Percentiles rank a stretch among this genome's conserved stretches.
Evolutionary conservation across 1,140 invertebrate species (phyloP).

Genomic region (Drosophila ambigua): DNA sequence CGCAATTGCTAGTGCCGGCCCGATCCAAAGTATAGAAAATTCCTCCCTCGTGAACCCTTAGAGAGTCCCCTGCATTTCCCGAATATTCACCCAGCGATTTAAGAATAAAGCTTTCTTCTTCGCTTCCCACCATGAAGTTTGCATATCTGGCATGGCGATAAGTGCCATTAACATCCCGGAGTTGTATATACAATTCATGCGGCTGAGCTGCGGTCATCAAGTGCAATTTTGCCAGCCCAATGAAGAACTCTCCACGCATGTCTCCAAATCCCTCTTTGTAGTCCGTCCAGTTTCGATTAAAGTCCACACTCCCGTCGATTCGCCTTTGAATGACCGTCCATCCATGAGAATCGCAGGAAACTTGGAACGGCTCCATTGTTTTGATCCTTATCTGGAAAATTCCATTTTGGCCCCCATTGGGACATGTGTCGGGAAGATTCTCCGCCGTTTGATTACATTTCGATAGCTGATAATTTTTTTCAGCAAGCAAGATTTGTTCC

Average conservation of each 20-base stretch:
- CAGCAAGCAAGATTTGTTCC: too few species aligned
- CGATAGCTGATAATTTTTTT: too few species aligned
- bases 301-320: too few species aligned
- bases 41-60: neutral
- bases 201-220: slow-evolving; percentile 10
- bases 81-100: slow-evolving; percentile 27
- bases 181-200: slow-evolving; percentile 31
- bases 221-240: slow-evolving; percentile 29
- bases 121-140: slow-evolving; percentile 21
- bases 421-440: too few species aligned
- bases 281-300: too few species aligned
- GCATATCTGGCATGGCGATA: slow-evolving; percentile 21
- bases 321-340: too few species aligned
- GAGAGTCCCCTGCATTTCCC: slow-evolving; percentile 24
- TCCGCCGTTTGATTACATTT: too few species aligned
- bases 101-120: slow-evolving; percentile 14
- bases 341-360: too few species aligned
- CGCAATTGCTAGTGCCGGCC: slow-evolving; percentile 7
- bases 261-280: too few species aligned
- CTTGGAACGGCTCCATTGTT: too few species aligned
- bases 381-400: too few species aligned
- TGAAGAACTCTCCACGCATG: slow-evolving; percentile 19
- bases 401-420: too few species aligned
- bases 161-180: slow-evolving; percentile 15
- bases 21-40: slow-evolving; percentile 6